These are phyloP conservation scores for Thamnaconus septentrionalis DNA, from an alignment of 2,113 vertebrate species.

Conservation along the genomic window DNA sequence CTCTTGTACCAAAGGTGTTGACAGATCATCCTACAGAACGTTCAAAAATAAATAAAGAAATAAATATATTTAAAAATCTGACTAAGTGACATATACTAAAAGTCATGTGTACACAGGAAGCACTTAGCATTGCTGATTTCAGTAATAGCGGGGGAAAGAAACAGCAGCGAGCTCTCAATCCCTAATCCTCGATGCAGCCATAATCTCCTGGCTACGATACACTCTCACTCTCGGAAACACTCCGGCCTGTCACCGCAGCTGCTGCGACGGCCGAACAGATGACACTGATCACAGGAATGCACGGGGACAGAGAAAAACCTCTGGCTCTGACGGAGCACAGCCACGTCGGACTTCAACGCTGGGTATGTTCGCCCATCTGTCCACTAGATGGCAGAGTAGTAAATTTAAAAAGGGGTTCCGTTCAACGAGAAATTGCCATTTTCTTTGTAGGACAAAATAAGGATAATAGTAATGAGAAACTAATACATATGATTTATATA, in stretches of 20 bases:
- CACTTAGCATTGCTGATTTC: conserved; percentile 30
- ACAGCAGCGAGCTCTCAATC: conserved; percentile 41
- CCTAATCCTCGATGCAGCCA: conserved; percentile 42
- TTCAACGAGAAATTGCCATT: too few species aligned
- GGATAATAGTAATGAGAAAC: too few species aligned
- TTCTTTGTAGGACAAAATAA: too few species aligned
- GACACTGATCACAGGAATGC: not conserved
- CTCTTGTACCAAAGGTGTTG: conserved; percentile 84
- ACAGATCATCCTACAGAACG: conserved; percentile 83
- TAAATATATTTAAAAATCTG: conserved; percentile 1
- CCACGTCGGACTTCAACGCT: not conserved
- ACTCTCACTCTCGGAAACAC: conserved; percentile 25
- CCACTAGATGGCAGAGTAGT: conserved; percentile 65
- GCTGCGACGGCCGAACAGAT: not conserved
- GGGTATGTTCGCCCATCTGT: conserved; percentile 3
- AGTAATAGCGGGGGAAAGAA: not conserved
- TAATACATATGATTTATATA: too few species aligned
- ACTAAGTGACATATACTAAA: too few species aligned
- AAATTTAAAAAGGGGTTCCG: not conserved
- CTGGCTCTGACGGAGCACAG: too few species aligned
- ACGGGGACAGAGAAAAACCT: too few species aligned
- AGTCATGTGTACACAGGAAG: conserved; percentile 13
- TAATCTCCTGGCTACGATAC: conserved; percentile 47
- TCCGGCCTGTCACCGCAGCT: not conserved
- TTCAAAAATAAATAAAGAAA: conserved; percentile 11